Evolutionary conservation across 2,888 invertebrate genomes (phyloP), one percentile per base, ranked within the genome.

Genomic region (Tenthredo notha): DNA sequence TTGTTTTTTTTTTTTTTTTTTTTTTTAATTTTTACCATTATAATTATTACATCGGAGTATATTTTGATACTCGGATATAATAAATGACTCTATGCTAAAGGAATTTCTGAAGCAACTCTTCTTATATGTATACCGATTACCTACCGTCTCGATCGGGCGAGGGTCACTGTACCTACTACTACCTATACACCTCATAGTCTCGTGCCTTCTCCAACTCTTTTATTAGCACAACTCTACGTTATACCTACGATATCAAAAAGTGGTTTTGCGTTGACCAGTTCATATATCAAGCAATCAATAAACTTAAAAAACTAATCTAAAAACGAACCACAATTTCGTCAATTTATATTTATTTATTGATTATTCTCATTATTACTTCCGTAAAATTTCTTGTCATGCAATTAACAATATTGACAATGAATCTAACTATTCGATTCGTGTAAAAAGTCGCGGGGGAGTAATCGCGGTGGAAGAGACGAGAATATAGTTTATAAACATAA

Each of bases 131-230:
- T 21, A 61, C 61, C 33, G 33, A 37, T 33, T 70, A 70, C 33
- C 70, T 61, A 25, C 67, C 18, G 29, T 33, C 67, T 25, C 67
- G 67, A 67, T 33, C 33, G 25, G 67, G 29, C 37, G 72, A 21
- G 21, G 72, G 72, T 74, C 72, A 74, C 72, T 74, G 72, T 74
- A 74, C 43, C 67, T 43, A 74, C 21, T 21, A 43, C 72, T 43
- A 40, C n/a, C 40, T 40, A 40, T 43, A 74, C 43, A 40, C 33
- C 7, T 25, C 15, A n/a, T 54, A 54, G 7, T 54, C 10, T n/a
- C n/a, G n/a, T n/a, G 18, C 18, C 54, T 61, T 21, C 12, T 61
- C 10, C 21, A 9, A 61, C 61, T 37, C 15, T 37, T 70, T 33
- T 70, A 18, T 37, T n/a, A 6, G n/a, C n/a, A 7, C 54, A 5